A percentile compares a stretch with the other conserved stretches of the same genome.
These are phyloP conservation scores for Artibeus jamaicensis DNA, from an alignment of 2,797 vertebrate species.

Conservation along the genomic window DNA sequence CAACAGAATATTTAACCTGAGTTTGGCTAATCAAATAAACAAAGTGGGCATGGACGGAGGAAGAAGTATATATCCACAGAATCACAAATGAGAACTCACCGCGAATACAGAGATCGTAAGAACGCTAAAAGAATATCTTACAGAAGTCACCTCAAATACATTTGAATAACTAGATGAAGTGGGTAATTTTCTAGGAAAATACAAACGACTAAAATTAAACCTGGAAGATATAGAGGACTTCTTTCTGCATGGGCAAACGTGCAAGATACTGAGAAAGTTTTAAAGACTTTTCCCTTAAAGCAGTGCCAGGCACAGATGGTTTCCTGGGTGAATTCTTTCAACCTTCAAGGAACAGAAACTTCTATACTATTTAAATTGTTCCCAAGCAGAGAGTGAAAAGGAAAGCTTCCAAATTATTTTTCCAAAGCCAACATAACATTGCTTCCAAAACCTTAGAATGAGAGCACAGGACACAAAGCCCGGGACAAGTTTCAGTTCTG, in stretches of 20 bases:
- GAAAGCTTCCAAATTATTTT: constrained; percentile 70
- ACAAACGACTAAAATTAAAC: constrained; percentile 55
- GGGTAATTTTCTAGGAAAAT: constrained; percentile 33
- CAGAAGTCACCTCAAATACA: neutral
- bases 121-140: neutral
- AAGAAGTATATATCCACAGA: fast-evolving
- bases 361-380: constrained; percentile 64
- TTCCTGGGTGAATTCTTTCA: constrained; percentile 69
- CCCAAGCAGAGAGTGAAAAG: constrained; percentile 58
- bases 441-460: constrained; percentile 30
- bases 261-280: constrained; percentile 20
- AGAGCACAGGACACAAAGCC: constrained; percentile 17
- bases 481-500: neutral
- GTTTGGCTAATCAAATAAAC: neutral
- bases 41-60: neutral
- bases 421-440: constrained; percentile 51
- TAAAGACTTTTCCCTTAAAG: constrained; percentile 36
- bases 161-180: constrained; percentile 14
- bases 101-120: neutral
- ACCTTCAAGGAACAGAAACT: constrained; percentile 67
- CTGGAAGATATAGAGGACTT: neutral
- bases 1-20: neutral
- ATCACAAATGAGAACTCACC: neutral
- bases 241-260: constrained; percentile 30
- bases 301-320: constrained; percentile 69